Conservation (phyloP, 2,888 invertebrate species). For the Acleris cristana region DNA sequence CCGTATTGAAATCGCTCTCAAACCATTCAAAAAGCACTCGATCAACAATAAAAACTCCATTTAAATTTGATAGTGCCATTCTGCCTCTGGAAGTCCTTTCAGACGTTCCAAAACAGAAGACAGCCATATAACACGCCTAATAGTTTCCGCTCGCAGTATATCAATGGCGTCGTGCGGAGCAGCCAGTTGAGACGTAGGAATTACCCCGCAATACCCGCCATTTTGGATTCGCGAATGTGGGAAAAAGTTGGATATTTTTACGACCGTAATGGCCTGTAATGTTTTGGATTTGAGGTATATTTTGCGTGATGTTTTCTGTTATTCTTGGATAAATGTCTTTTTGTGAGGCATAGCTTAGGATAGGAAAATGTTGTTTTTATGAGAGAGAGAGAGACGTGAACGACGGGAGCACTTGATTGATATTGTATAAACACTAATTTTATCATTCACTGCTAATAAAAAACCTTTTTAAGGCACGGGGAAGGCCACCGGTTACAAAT, state of each 20-base stretch:
- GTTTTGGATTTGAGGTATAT: slow-evolving; percentile 16
- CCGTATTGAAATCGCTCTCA: not conserved
- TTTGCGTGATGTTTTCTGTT: slow-evolving; percentile 17
- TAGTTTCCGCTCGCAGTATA: slow-evolving; percentile 33
- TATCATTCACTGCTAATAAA: no score
- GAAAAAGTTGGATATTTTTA: slow-evolving; percentile 26
- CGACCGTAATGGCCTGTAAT: slow-evolving; percentile 13
- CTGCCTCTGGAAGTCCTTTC: slow-evolving; percentile 15
- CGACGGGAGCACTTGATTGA: no score
- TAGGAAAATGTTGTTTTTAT: not conserved
- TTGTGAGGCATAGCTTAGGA: not conserved
- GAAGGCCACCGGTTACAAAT: no score
- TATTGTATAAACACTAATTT: no score
- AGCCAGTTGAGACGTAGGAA: slow-evolving; percentile 24
- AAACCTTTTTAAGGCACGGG: no score
- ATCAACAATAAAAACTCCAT: slow-evolving; percentile 3
- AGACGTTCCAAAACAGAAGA: slow-evolving; percentile 25
- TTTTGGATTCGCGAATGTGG: slow-evolving; percentile 14
- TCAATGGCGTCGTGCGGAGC: slow-evolving; percentile 18
- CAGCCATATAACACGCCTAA: slow-evolving; percentile 30
- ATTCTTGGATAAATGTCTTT: slow-evolving; percentile 5
- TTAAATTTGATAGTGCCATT: not conserved
- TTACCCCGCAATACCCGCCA: slow-evolving; percentile 24
- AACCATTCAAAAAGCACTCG: not conserved
- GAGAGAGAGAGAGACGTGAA: no score